Evolutionary conservation across 2,797 vertebrate genomes (phyloP).

Genomic region (Mormyrus hasselquistii): DNA sequence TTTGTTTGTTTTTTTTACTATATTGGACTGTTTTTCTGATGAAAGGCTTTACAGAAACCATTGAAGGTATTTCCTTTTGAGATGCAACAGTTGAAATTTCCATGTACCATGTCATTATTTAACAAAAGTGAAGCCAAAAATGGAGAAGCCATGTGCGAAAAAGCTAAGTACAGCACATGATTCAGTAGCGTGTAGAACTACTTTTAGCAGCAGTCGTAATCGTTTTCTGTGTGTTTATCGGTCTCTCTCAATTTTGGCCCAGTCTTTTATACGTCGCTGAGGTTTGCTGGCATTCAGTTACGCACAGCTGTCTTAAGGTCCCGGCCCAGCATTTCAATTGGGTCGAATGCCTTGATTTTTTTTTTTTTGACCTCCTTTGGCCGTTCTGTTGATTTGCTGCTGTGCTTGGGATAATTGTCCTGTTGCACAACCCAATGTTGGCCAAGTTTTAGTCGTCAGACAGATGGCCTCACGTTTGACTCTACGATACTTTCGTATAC

Average conservation of each 20-base stretch:
- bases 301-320: background rate
- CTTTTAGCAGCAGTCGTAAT: background rate
- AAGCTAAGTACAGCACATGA: background rate
- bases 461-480: background rate
- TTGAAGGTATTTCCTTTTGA: background rate
- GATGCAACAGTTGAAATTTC: background rate
- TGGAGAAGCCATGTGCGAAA: background rate
- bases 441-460: background rate
- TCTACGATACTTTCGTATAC: background rate
- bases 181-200: background rate
- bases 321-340: background rate
- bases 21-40: background rate
- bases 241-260: background rate
- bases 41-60: background rate
- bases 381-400: background rate
- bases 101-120: background rate
- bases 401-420: background rate
- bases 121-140: background rate
- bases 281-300: background rate
- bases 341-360: background rate
- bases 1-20: background rate
- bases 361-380: background rate
- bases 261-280: background rate
- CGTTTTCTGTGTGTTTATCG: background rate
- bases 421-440: background rate